Evolutionary conservation across 2,888 invertebrate species (phyloP), one percentile per base, ranked within the genome.

Genomic region (Sinopyrophorus schimmeli): DNA sequence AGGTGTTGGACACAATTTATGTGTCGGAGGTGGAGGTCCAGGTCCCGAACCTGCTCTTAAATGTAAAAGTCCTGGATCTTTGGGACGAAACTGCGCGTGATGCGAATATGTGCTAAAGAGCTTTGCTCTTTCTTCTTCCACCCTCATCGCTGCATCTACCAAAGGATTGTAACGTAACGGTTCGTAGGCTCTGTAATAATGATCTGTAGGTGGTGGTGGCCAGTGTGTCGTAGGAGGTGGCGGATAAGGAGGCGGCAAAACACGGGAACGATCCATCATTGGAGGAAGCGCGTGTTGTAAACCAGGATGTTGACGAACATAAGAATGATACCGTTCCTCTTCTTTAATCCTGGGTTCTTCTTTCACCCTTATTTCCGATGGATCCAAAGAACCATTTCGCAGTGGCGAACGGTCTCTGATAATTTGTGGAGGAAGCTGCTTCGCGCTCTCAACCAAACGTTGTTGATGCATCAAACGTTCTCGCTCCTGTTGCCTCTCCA

Each of bases 41-140:
- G 78, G 78, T 1, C 77, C 77, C 3, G 77, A 75, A 20, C 76
- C 74, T 31, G 77, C 74, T 59, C 77, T 74, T 68, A 80, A 72
- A 61, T 78, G 80, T 61, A 82, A 75, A 58, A 81, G 67, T 1
- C 72, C 71, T 2, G 79, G 77, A 55, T 80, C 80, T 64, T 79
- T 79, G 11, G 68, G 65, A 35, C 79, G 68, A 51, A 76, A 72
- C 61, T 80, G 76, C 66, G 70, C 67, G 31, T 61, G 58, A 41
- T 63, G 61, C 54, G 66, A 51, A 47, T 87, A 88, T 54, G 86
- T 82, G 59, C 80, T 82, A 66, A 85, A 81, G 66, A 89, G 81
- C 73, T 89, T 89, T 26, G 84, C 86, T 50, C 89, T 82, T 70
- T 89, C 86, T 63, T 89, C 89, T 67, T 89, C 88, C 30, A 83